Base-by-base conservation (phyloP, 2,888 invertebrate genomes). In the Sarcophaga carnaria region DNA sequence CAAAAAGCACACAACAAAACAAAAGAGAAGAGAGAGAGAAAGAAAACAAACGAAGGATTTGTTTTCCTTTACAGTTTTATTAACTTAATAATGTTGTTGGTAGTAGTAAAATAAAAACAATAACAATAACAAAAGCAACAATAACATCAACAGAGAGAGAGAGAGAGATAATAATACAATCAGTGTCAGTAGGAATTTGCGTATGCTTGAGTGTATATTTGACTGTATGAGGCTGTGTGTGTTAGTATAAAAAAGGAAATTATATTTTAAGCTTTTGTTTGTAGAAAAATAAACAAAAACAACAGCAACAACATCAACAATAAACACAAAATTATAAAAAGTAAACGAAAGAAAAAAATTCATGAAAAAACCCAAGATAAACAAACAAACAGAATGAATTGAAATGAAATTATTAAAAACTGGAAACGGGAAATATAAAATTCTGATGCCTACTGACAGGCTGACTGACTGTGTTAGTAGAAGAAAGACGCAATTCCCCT, bases 401-500 rank as follows among this genome's bases (percentile, higher is more conserved):
- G 67, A 76, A 82, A 76, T 82, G 67, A 76, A 82, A 76, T 82
- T 76, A 76, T 64, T 76, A 54, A 11, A 10, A 37, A 37, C 37
- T 37, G 37, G 8, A 37, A 37, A 37, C 2, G 37, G 4, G 17
- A 54, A 54, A 54, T 54, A 76, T 59, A 45, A 76, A 64, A 70
- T 70, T 22, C 22, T n/a, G 17, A 54, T 82, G 82, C 76, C 82
- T 76, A 76, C 64, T 81, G 67, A 67, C 66, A 59, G 67, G 14
- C 59, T 70, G 27, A 25, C 45, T 37, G 27, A 27, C 49, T 62
- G 4, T 0, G 6, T 20, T 17, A 17, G 11, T 10, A 45, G 47
- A 72, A 49, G 4, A 66, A 60, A 8, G 14, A 12, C 5, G 4
- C 3, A 14, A 49, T 49, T 14, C 54, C 54, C 54, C 17, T 14